These are phyloP conservation scores for Caenorhabditis macrosperma DNA, from an alignment of 2,888 invertebrate genomes.

Conservation along the genomic window DNA sequence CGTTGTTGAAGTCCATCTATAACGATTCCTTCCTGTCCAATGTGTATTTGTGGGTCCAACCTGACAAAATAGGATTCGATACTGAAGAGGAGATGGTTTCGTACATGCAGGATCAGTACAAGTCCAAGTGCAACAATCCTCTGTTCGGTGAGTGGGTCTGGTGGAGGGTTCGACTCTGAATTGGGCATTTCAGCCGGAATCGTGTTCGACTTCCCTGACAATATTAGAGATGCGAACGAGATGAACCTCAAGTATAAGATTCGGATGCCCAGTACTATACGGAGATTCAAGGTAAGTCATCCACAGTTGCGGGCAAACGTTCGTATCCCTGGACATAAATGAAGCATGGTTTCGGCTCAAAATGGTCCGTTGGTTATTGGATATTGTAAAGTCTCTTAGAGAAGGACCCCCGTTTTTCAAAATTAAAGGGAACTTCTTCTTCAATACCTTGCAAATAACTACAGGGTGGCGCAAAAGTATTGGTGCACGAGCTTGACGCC, in stretches of 20 bases:
- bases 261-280: conserved; percentile 73
- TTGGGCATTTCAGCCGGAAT: conserved; percentile 68
- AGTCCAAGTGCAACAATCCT: conserved; percentile 72
- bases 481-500: no score
- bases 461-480: no score
- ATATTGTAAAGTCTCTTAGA: no score
- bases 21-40: conserved; percentile 16
- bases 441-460: no score
- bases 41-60: conserved; percentile 24
- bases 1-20: background rate
- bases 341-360: no score
- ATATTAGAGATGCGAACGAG: conserved; percentile 47
- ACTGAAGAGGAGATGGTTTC: conserved; percentile 81
- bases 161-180: background rate
- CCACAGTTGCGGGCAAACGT: no score
- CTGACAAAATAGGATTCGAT: conserved; percentile 75
- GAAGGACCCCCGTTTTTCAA: no score
- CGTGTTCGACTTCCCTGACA: conserved; percentile 72
- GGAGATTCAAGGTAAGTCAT: no score
- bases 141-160: conserved; percentile 63
- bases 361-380: no score
- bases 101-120: conserved; percentile 75
- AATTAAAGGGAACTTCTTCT: no score
- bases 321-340: no score
- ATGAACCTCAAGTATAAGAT: conserved; percentile 71